Percentiles rank a stretch among this genome's conserved stretches.
Conservation (phyloP, 2,797 vertebrate species). For the Sebastes vulpes region DNA sequence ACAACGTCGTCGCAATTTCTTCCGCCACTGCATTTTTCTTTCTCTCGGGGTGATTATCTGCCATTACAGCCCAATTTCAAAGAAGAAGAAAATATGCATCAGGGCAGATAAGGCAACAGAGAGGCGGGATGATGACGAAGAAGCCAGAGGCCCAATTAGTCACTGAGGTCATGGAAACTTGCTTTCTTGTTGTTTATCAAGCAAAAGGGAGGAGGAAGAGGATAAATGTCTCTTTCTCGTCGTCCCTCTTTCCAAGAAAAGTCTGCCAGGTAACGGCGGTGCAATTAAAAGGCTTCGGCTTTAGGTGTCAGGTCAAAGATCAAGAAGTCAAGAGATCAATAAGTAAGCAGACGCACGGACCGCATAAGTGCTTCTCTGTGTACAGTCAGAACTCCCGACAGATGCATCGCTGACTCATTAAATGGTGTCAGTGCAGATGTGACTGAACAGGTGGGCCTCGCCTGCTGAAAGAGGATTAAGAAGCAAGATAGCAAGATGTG, state of each 20-base stretch:
- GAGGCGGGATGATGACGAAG: not conserved
- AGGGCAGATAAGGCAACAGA: not conserved
- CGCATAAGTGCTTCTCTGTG: not conserved
- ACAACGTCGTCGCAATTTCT: slow-evolving; percentile 26
- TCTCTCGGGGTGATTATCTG: slow-evolving; percentile 48
- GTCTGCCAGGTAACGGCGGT: not conserved
- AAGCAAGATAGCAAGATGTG: slow-evolving; percentile 36
- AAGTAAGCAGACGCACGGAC: not conserved
- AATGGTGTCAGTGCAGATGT: slow-evolving; percentile 48
- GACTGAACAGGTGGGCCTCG: slow-evolving; percentile 52
- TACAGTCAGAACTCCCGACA: slow-evolving; percentile 10
- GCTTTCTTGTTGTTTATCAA: slow-evolving; percentile 29
- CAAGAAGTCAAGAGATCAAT: not conserved
- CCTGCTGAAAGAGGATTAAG: slow-evolving; percentile 48
- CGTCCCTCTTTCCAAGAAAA: not conserved
- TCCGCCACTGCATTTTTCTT: slow-evolving; percentile 18
- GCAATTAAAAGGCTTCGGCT: not conserved
- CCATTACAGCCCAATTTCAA: slow-evolving; percentile 50
- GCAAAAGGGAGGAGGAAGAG: not conserved
- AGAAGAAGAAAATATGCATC: slow-evolving; percentile 24
- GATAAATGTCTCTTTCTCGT: not conserved
- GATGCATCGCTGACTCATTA: slow-evolving; percentile 24
- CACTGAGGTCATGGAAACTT: slow-evolving; percentile 47
- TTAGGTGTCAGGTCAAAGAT: not conserved
- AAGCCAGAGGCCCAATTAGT: slow-evolving; percentile 24